Evolutionary conservation across 2,888 invertebrate genomes (phyloP).

Genomic region (Tortrix viridana): DNA sequence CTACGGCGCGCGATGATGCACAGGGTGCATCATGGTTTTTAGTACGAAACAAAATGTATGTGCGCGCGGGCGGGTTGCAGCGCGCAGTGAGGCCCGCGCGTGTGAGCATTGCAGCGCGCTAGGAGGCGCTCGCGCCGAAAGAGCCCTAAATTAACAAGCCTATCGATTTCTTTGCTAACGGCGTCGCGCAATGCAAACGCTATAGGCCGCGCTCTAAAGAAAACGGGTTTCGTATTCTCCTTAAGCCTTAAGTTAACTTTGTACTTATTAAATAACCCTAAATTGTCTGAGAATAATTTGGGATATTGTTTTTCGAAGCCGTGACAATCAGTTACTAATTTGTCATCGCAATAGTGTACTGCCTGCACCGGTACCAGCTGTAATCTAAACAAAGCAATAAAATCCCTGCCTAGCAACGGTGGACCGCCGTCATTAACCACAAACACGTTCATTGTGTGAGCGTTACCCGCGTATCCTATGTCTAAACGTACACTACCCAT

Average conservation of each 20-base stretch:
- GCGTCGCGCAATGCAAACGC: slow-evolving; percentile 9
- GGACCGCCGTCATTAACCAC: slow-evolving; percentile 44
- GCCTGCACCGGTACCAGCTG: slow-evolving; percentile 32
- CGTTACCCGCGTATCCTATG: slow-evolving; percentile 28
- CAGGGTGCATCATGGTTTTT: no score
- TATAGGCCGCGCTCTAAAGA: slow-evolving; percentile 2
- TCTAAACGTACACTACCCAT: slow-evolving; percentile 32
- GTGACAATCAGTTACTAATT: slow-evolving; percentile 25
- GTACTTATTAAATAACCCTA: slow-evolving; percentile 33
- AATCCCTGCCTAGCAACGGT: slow-evolving; percentile 42
- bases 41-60: no score
- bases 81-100: no score
- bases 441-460: slow-evolving; percentile 35
- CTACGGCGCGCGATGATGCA: no score
- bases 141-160: slow-evolving; percentile 38
- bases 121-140: no score
- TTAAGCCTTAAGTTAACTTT: slow-evolving; percentile 38
- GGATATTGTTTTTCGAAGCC: slow-evolving; percentile 5
- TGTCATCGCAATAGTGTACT: no score
- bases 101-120: no score
- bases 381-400: slow-evolving; percentile 40
- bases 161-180: slow-evolving; percentile 39
- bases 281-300: slow-evolving; percentile 15
- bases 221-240: slow-evolving; percentile 15
- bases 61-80: no score